Conservation (phyloP, 2,113 vertebrate species). For the Petrocephalus zakoni region DNA sequence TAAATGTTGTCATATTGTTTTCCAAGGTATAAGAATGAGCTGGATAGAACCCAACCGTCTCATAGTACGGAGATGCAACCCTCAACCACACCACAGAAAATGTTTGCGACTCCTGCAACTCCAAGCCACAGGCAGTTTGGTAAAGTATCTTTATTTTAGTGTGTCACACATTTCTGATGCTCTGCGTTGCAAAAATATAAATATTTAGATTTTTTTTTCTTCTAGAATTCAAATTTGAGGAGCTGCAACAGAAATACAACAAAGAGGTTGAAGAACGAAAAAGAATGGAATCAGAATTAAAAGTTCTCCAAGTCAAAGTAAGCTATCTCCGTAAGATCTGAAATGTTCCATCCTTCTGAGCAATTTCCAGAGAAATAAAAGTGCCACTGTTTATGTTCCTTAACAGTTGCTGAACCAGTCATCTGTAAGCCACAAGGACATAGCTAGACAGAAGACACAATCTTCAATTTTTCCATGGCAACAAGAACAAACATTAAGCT, state of each 20-base stretch:
- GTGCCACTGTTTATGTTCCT: not conserved
- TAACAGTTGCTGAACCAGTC: conserved; percentile 63
- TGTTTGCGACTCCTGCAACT: conserved; percentile 53
- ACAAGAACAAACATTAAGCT: conserved; percentile 61
- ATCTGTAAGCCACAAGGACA: conserved; percentile 71
- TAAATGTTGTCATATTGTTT: conserved; percentile 21
- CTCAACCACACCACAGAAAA: conserved; percentile 67
- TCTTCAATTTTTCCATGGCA: conserved; percentile 91
- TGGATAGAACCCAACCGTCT: conserved; percentile 70
- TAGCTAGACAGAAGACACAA: conserved; percentile 75
- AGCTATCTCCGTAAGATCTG: conserved; percentile 29
- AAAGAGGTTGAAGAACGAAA: conserved; percentile 80
- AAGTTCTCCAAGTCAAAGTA: conserved; percentile 71
- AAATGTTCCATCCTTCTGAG: not conserved
- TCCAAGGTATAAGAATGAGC: conserved; percentile 74
- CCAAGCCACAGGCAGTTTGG: conserved; percentile 60
- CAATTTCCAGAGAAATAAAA: not conserved
- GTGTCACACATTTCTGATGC: not conserved
- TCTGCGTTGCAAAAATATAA: not conserved
- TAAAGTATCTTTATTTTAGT: conserved; percentile 45
- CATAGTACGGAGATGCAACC: conserved; percentile 55
- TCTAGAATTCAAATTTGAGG: conserved; percentile 71
- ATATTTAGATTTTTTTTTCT: conserved; percentile 25
- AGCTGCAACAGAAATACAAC: conserved; percentile 78
- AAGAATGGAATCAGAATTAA: conserved; percentile 73